Evolutionary conservation across 2,113 vertebrate species (phyloP), one percentile per base, ranked within the genome.

Genomic region (Lagopus leucura): DNA sequence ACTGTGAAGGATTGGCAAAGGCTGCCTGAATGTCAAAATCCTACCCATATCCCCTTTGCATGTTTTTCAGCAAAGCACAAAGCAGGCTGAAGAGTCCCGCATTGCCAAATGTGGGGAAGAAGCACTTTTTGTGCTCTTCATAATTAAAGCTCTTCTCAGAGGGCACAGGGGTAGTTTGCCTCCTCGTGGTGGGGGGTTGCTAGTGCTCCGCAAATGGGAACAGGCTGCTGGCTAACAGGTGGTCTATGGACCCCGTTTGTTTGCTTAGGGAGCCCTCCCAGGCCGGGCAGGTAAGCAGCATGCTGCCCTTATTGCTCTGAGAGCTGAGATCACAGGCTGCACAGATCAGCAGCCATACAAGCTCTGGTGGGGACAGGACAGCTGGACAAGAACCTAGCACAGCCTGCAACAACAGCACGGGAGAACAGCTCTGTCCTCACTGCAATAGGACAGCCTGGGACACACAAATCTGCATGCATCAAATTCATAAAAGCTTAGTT

Each of bases 361-460:
- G 70, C 12, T 13, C 43, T 64, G 1, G 38, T 15, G 30, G 45
- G 42, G 28, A 70, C 2, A 1, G 14, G 34, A 25, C 28, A 8
- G 10, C 66, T 40, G 43, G 57, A 28, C 52, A 63, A 18, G 64
- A 72, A 52, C 66, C 85, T 27, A 73, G 22, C 32, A 24, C 27
- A 2, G 1, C 48, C 54, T 69, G 43, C 34, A 22, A 13, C 57
- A 38, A 7, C 19, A 71, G 47, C 43, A 43, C 1, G 0, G 6
- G 10, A 17, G 10, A 88, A 17, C 27, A 66, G 52, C 86, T 70
- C 20, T 8, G 2, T 7, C 7, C 3, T 3, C 11, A 28, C 45
- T 57, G 20, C 40, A 47, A 24, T 27, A 73, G 13, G 8, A 27
- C 66, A 13, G 20, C 8, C 42, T 50, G 20, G 11, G 27, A 72